Evolutionary conservation across 2,888 invertebrate species (phyloP).

Genomic region (Muschampia plurimacula): DNA sequence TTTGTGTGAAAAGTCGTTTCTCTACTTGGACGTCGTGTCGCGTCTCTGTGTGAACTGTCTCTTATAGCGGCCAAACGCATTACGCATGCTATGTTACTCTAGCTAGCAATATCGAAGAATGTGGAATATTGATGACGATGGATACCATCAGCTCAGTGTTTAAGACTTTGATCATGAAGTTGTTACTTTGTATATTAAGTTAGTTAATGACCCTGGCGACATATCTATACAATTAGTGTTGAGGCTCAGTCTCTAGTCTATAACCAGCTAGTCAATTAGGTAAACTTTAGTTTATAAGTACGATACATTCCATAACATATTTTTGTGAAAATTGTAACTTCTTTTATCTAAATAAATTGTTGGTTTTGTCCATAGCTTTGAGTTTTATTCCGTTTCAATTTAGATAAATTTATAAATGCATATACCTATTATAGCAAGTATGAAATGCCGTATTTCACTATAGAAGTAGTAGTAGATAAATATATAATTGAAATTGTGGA

Average conservation of each 20-base stretch:
- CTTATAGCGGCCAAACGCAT: not conserved
- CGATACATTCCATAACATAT: constrained; percentile 32
- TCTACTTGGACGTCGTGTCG: not conserved
- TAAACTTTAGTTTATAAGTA: constrained; percentile 50
- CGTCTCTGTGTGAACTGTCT: not conserved
- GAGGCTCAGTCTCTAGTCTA: constrained; percentile 44
- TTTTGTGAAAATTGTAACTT: constrained; percentile 36
- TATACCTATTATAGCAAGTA: too few relatives aligned
- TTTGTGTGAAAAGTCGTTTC: too few relatives aligned
- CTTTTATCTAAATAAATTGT: constrained; percentile 34
- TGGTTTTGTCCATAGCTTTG: constrained; percentile 29
- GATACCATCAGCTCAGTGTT: constrained; percentile 29
- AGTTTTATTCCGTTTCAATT: constrained; percentile 4
- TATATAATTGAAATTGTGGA: too few relatives aligned
- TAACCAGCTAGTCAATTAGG: constrained; percentile 67
- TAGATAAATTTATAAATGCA: not conserved
- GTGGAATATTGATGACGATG: not conserved
- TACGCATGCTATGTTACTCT: not conserved
- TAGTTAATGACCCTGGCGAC: constrained; percentile 24
- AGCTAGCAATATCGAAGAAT: constrained; percentile 3
- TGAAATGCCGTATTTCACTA: too few relatives aligned
- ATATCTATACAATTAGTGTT: constrained; percentile 28
- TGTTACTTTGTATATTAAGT: constrained; percentile 12
- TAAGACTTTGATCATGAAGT: constrained; percentile 19
- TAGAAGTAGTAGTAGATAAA: too few relatives aligned